Evolutionary conservation across 2,888 invertebrate species (phyloP), one percentile per base, ranked within the genome.

Genomic region (Clivina fossor): DNA sequence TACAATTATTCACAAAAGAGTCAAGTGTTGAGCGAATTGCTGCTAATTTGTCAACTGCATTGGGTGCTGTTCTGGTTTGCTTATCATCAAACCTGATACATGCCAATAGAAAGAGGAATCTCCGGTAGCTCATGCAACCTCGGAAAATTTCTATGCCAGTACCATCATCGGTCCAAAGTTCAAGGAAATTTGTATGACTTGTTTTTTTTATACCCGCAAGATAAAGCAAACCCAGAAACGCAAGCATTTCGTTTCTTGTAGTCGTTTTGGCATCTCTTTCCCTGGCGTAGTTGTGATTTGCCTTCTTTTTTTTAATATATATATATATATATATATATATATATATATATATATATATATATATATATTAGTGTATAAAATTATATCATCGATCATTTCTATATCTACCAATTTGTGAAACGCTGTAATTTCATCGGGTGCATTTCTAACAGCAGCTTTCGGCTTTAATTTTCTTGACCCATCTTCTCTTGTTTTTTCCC

Each of bases 131-230:
- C 64, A 63, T 62, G 20, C 54, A 58, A 47, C 62, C 58, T 55
- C 62, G 16, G 57, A 61, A 63, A 49, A 64, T 62, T 46, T 62
- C 62, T 30, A 47, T 57, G 26, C 61, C 61, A 15, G 62, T 62
- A 13, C 59, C 63, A 56, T 59, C 63, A 28, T 22, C 53, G 35
- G 51, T 56, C 61, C 61, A 63, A 9, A 64, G 49, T 51, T 64
- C 63, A 8, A 54, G 32, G 60, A 63, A 61, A 54, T 61, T 43
- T 7, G 62, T 61, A 44, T 63, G 64, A 43, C 58, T 63, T 47
- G 57, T 56, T 53, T 61, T 61, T 40, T 62, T 63, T 13, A 3
- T 11, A 40, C 61, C 64, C 8, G 62, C 26, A 40, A 62, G 37
- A 18, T 62, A 28, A 26, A 62, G 43, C 20, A 61, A 54, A 15